Evolutionary conservation across 2,797 vertebrate species (phyloP).

Genomic region (Eospalax fontanierii): DNA sequence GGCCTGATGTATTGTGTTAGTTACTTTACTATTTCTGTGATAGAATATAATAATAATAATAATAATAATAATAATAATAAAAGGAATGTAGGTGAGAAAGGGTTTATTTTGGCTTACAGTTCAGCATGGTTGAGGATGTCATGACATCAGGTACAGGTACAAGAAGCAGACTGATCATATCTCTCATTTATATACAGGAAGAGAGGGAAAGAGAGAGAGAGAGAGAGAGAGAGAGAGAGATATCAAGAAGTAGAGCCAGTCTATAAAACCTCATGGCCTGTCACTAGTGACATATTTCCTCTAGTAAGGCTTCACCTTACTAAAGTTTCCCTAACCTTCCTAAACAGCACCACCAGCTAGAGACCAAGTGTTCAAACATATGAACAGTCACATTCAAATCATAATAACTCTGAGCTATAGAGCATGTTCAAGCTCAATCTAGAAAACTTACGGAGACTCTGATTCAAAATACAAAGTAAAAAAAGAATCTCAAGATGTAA

Average conservation of each 20-base stretch:
- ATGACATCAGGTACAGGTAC: background rate
- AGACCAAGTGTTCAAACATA: background rate
- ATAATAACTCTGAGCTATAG: background rate
- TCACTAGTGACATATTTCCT: background rate
- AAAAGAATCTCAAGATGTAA: background rate
- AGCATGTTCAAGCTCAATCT: background rate
- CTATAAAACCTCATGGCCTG: background rate
- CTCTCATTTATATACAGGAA: background rate
- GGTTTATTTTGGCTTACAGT: background rate
- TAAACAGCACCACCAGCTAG: background rate
- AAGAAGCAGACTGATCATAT: background rate
- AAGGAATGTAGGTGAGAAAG: background rate
- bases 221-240: background rate
- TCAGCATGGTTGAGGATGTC: background rate
- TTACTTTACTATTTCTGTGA: background rate
- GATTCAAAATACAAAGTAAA: background rate
- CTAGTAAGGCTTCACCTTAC: background rate
- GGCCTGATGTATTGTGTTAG: background rate
- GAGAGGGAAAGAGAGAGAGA: background rate
- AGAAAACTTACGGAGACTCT: background rate
- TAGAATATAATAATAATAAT: background rate
- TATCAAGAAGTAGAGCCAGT: background rate
- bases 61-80: background rate
- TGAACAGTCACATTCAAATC: background rate
- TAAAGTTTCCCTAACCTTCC: background rate